A percentile compares a stretch with the other conserved stretches of the same genome.
Evolutionary conservation across 2,888 invertebrate species (phyloP).

Genomic region (Antheraea assamensis): DNA sequence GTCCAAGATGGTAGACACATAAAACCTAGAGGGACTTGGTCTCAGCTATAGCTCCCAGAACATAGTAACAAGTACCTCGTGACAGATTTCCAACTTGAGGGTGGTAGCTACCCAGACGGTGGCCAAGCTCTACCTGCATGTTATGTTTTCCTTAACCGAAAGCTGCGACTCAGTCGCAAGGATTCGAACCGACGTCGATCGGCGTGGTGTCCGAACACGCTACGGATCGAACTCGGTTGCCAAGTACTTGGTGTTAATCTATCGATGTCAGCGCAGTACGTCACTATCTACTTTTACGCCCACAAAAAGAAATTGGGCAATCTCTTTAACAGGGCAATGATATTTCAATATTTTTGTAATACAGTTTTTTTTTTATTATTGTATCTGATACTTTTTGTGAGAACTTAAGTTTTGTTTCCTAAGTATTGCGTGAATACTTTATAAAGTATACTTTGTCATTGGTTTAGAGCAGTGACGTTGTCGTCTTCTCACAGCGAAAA

Average conservation of each 20-base stretch:
- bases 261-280: conserved; percentile 34
- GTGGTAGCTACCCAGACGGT: no score
- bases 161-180: no score
- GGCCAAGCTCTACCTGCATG: no score
- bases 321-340: conserved; percentile 64
- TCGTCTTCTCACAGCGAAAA: neutral
- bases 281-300: conserved; percentile 47
- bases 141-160: no score
- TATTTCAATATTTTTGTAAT: conserved; percentile 62
- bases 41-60: no score
- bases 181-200: no score
- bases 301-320: conserved; percentile 66
- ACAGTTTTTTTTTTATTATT: conserved; percentile 38
- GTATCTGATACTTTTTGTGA: conserved; percentile 21
- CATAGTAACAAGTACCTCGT: no score
- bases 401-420: conserved; percentile 23
- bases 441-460: conserved; percentile 5
- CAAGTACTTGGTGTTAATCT: conserved; percentile 6
- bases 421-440: conserved; percentile 2
- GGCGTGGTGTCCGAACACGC: no score
- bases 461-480: neutral
- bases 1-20: no score
- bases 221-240: no score
- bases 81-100: no score
- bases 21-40: no score